Evolutionary conservation across 2,113 vertebrate species (phyloP), one percentile per base, ranked within the genome.

Genomic region (Sinocyclocheilus rhinocerous): DNA sequence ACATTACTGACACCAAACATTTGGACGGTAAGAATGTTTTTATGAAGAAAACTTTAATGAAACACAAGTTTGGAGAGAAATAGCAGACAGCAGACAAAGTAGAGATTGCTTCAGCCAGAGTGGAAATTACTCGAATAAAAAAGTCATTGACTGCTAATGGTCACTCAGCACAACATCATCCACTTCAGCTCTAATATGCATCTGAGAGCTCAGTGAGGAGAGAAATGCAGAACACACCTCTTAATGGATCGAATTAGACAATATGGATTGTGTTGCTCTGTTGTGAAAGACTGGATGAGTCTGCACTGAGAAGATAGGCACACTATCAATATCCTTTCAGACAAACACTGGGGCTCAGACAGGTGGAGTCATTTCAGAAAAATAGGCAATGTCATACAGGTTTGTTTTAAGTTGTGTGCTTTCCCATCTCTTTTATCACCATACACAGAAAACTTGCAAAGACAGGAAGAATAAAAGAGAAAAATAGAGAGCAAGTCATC

Each of bases 81-180:
- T 4, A 7, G 4, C 76, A 78, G 50, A 57, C 76, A 77, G 24
- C 63, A 55, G 9, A 24, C 4, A 48, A 76, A 75, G 52, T 69
- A 55, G 29, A 59, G 36, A 57, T 42, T 26, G 84, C 63, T 42
- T 36, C 48, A 72, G 16, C 42, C 45, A 1, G 45, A 72, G 63
- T 42, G 76, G 48, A 79, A 79, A 79, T 39, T 57, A 15, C 76
- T 50, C 24, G 48, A 24, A 18, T 50, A 39, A 67, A 79, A 69
- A 24, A 20, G 65, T 80, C 45, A 45, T 79, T 80, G 61, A 79
- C 45, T 42, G 48, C 76, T 79, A 80, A 85, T 85, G 84, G 26
- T 80, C 84, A 86, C 77, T 80, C 78, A 81, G 45, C 67, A 63
- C 22, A 57, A 45, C 65, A 75, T 45, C 50, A 81, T n/a, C 84